Base-by-base conservation (phyloP, 2,113 vertebrate species). In the Psilopogon haemacephalus region DNA sequence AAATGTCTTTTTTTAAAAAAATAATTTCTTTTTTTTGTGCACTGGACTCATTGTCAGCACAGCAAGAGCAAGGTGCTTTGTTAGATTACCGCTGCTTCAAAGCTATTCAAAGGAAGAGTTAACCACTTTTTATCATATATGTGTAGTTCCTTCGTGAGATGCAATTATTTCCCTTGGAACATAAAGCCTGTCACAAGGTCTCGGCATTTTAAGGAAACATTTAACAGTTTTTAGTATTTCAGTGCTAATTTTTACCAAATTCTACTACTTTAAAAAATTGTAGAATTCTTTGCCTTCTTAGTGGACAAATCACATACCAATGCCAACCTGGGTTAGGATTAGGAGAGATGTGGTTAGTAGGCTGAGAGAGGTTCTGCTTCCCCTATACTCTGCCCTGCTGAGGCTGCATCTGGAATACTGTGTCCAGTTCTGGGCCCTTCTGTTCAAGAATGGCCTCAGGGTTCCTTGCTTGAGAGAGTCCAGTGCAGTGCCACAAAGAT, bases 1-100 rank as follows among this genome's bases (percentile, higher is more conserved):
- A 97, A 97, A 97, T 93, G 93, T 91, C 80, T 95, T 93, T 96
- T 94, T 92, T 86, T 59, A 95, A 95, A 92, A 73, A 88, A 90
- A 95, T 89, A 44, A 44, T 18, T 44, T 44, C 17, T 67, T 91
- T 91, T 76, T 93, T 93, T 93, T 89, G 62, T 94, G 84, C 92
- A 32, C 74, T 28, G 33, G 86, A 89, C 88, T 95, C 93, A 95
- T 86, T 93, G 95, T 96, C 94, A 93, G 81, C 82, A 62, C 84
- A 86, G 88, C 69, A 68, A 89, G 54, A 84, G 59, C 71, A 94
- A 83, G 89, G 89, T 86, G 78, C 89, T 88, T 91, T 83, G 76
- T 91, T 92, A 94, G 93, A 94, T 95, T 95, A 88, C 81, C 92
- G 56, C 80, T 85, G 77, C 92, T 97, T 96, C 90, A 83, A 95